Percentiles rank a stretch among this genome's conserved stretches.
These are phyloP conservation scores for Eueides isabella DNA, from an alignment of 1,140 invertebrate genomes.

Conservation along the genomic window DNA sequence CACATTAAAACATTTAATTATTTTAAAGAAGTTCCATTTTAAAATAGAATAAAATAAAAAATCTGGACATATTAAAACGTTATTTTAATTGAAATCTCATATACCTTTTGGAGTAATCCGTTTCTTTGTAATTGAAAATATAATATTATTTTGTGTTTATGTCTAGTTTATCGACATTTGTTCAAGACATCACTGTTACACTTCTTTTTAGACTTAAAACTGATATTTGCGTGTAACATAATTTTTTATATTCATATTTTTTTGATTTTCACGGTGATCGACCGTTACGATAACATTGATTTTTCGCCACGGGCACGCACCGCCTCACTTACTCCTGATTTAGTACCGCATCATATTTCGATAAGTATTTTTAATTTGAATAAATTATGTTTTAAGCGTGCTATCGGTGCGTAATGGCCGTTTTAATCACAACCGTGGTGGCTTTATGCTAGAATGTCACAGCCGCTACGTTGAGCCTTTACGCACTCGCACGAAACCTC, in stretches of 20 bases:
- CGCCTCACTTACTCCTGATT: slow-evolving; percentile 76
- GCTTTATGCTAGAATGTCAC: slow-evolving; percentile 64
- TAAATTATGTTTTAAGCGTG: slow-evolving; percentile 80
- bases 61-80: too few relatives aligned
- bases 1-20: too few relatives aligned
- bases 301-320: slow-evolving; percentile 68
- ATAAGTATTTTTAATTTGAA: slow-evolving; percentile 82
- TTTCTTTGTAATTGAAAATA: too few relatives aligned
- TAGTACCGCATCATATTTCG: slow-evolving; percentile 80
- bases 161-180: not conserved
- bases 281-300: slow-evolving; percentile 65
- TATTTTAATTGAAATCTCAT: too few relatives aligned
- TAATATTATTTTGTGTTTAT: not conserved
- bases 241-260: slow-evolving; percentile 61
- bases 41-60: too few relatives aligned
- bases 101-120: too few relatives aligned
- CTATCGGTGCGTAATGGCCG: slow-evolving; percentile 69
- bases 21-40: too few relatives aligned
- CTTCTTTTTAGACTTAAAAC: slow-evolving; percentile 41
- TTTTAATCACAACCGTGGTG: slow-evolving; percentile 67
- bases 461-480: slow-evolving; percentile 31
- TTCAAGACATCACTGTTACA: not conserved
- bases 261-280: slow-evolving; percentile 78
- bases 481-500: slow-evolving; percentile 31
- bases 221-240: slow-evolving; percentile 71